Evolutionary conservation across 2,113 vertebrate species (phyloP).

Genomic region (Mesembrinibis cayennensis): DNA sequence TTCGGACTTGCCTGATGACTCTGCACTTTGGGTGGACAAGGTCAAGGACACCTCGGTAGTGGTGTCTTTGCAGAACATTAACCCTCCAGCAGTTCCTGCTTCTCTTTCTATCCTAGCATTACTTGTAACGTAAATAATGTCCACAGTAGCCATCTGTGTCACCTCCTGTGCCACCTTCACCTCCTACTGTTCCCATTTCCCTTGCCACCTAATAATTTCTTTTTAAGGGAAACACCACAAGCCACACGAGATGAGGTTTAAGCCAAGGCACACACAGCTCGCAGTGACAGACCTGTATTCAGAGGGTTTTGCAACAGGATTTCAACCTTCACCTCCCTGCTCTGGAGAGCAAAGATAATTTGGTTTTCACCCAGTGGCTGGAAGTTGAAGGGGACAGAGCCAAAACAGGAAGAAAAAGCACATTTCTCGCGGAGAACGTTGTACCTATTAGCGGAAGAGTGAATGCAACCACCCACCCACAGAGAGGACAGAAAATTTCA

Average conservation of each 20-base stretch:
- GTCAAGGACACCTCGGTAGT: background rate
- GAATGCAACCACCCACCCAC: slow-evolving; percentile 28
- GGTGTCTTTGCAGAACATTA: background rate
- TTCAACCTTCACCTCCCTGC: background rate
- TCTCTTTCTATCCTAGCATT: background rate
- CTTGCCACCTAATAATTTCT: background rate
- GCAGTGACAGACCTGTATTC: background rate
- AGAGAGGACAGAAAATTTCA: background rate
- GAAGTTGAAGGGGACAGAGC: background rate
- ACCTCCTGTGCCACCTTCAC: background rate
- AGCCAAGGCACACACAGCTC: background rate
- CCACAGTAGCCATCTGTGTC: background rate
- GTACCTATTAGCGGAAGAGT: background rate
- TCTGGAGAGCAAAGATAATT: slow-evolving; percentile 23
- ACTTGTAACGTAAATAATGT: fast-evolving
- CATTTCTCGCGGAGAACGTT: background rate
- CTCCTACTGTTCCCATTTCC: background rate
- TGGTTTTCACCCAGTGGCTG: background rate
- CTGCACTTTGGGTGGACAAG: too few relatives aligned
- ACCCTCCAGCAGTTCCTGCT: background rate
- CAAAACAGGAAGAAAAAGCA: slow-evolving; percentile 33
- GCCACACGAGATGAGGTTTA: background rate
- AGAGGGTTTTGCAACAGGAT: background rate
- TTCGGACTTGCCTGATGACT: background rate
- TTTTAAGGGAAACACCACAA: background rate